Evolutionary conservation across 2,797 vertebrate genomes (phyloP).

Genomic region (Masticophis lateralis): DNA sequence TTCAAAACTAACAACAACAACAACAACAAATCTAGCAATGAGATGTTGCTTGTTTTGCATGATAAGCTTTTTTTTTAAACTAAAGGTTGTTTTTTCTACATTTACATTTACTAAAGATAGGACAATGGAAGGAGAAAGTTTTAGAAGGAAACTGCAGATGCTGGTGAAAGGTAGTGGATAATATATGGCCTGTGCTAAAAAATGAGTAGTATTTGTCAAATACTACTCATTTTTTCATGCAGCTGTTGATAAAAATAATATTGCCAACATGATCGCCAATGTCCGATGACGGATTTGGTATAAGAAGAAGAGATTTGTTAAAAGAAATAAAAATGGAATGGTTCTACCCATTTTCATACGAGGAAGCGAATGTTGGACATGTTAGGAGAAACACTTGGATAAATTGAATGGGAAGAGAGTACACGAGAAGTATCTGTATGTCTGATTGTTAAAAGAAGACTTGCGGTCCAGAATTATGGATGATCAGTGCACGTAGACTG

Average conservation of each 20-base stretch:
- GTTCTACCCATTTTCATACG: neutral
- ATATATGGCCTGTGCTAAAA: neutral
- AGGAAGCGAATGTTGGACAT: neutral
- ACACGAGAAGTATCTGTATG: neutral
- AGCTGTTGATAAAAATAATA: no score
- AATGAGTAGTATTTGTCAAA: neutral
- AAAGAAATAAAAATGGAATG: neutral
- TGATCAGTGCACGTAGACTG: neutral
- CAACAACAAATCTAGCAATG: neutral
- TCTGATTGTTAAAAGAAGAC: neutral
- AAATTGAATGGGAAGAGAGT: neutral
- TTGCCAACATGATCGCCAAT: no score
- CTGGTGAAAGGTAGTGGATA: neutral
- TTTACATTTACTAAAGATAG: neutral
- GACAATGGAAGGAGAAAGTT: neutral
- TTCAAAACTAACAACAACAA: no score
- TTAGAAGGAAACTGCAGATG: neutral
- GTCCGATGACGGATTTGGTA: no score
- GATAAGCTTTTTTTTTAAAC: neutral
- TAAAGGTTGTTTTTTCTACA: neutral
- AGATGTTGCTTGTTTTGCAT: slow-evolving; percentile 16
- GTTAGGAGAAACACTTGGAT: neutral
- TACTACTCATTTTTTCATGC: no score
- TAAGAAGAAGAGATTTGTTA: neutral
- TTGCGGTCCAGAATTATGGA: neutral